These are phyloP conservation scores for Eumeta japonica DNA, from an alignment of 1,140 invertebrate species.

Conservation along the genomic window DNA sequence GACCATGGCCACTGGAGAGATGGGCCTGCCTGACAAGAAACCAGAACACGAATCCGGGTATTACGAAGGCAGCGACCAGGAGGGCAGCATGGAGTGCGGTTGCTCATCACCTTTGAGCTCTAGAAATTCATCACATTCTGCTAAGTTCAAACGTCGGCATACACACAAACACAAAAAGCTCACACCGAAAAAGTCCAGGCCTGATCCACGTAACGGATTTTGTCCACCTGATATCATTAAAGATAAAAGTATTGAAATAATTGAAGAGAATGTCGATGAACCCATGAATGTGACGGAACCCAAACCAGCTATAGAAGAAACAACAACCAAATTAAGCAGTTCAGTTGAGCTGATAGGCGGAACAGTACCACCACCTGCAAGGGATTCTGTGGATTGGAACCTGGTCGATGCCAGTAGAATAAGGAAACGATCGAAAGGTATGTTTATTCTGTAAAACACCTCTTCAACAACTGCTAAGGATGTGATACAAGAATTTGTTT, in stretches of 20 bases:
- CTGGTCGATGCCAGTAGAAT: conserved; percentile 52
- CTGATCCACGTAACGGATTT: conserved; percentile 36
- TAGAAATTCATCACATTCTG: conserved; percentile 42
- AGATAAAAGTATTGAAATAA: conserved; percentile 44
- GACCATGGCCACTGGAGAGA: conserved; percentile 48
- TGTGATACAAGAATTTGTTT: background rate
- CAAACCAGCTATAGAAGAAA: too few species aligned
- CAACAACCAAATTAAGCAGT: conserved; percentile 40
- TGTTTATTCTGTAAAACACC: conserved; percentile 11
- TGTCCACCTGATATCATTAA: conserved; percentile 16
- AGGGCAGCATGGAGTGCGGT: conserved; percentile 45
- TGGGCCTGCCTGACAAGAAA: conserved; percentile 51
- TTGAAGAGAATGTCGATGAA: conserved; percentile 26
- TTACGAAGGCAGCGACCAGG: conserved; percentile 53
- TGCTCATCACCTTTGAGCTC: conserved; percentile 44
- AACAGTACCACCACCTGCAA: conserved; percentile 38
- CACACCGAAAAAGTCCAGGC: conserved; percentile 30
- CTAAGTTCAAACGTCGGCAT: conserved; percentile 37
- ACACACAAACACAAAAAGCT: conserved; percentile 42
- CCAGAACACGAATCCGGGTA: conserved; percentile 55
- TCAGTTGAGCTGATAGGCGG: conserved; percentile 46
- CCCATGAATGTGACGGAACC: conserved; percentile 25
- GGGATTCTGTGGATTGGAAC: conserved; percentile 48
- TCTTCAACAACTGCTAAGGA: background rate
- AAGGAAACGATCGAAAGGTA: conserved; percentile 48